A percentile compares a stretch with the other conserved stretches of the same genome.
phyloP scores from a whole-genome alignment of 2,797 vertebrate genomes.

The Notoglanidium macrostoma region DNA sequence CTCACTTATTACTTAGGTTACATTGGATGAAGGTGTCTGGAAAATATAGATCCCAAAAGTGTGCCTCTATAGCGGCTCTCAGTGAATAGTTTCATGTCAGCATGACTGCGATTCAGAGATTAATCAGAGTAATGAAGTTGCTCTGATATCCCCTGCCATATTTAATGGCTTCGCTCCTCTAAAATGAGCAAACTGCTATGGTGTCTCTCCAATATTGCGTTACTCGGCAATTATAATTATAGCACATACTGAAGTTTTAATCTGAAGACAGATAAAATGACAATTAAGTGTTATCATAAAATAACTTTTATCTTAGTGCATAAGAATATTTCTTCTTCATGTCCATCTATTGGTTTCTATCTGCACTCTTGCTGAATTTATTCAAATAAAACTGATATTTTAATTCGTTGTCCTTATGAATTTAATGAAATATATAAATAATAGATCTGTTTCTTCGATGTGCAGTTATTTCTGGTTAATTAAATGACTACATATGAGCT shows the following conservation, averaged over 20 bases:
- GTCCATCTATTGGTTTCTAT: not conserved
- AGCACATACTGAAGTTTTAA: slow-evolving; percentile 13
- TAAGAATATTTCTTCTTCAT: slow-evolving; percentile 14
- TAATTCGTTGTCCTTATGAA: not conserved
- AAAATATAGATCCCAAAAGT: not conserved
- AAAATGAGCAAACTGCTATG: slow-evolving; percentile 2
- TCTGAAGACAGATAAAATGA: slow-evolving; percentile 20
- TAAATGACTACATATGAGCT: not conserved
- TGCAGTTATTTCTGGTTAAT: not conserved
- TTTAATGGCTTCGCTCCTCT: not conserved
- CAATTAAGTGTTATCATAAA: slow-evolving; percentile 26
- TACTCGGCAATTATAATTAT: slow-evolving; percentile 1
- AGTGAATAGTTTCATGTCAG: not conserved
- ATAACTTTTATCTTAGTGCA: slow-evolving; percentile 6
- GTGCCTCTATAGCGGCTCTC: not conserved
- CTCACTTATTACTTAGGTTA: not conserved
- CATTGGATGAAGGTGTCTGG: not conserved
- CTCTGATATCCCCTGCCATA: slow-evolving; percentile 10
- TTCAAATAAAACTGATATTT: not conserved
- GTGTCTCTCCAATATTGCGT: slow-evolving; percentile 13
- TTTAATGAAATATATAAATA: not conserved
- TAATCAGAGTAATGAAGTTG: slow-evolving; percentile 8
- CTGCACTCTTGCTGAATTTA: not conserved
- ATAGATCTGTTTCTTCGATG: not conserved
- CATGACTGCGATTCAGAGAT: not conserved